Conservation (phyloP, 2,888 invertebrate species). For the Pristionchus fissidentatus region DNA sequence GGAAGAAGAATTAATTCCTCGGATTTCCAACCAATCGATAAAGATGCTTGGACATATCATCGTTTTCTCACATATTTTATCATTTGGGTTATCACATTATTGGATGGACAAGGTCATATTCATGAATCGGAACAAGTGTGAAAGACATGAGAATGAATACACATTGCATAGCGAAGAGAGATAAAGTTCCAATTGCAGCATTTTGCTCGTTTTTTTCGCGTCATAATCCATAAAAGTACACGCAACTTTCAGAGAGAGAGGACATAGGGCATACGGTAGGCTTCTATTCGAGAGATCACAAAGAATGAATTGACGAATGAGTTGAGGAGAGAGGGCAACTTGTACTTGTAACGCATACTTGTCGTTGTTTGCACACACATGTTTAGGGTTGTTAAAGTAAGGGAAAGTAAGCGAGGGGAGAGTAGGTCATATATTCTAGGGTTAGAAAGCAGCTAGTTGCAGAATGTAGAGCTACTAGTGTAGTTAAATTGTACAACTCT, state of each 20-base stretch:
- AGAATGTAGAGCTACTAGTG: too few relatives aligned
- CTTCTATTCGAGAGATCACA: slow-evolving; percentile 33
- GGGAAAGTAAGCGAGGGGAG: neutral
- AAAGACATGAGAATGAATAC: slow-evolving; percentile 10
- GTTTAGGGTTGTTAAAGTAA: slow-evolving; percentile 12
- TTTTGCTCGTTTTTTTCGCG: neutral
- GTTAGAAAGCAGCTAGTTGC: too few relatives aligned
- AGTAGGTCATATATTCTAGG: too few relatives aligned
- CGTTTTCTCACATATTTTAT: slow-evolving; percentile 34
- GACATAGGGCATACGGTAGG: slow-evolving; percentile 23
- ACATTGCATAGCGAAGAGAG: slow-evolving; percentile 10
- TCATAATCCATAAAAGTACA: neutral
- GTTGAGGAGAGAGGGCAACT: neutral
- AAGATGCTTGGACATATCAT: neutral
- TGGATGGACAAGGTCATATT: neutral
- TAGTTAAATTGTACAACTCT: too few relatives aligned
- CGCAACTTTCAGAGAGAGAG: neutral
- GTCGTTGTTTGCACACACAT: slow-evolving; percentile 7
- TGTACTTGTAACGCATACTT: slow-evolving; percentile 39
- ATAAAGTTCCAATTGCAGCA: neutral
- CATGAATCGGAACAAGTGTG: slow-evolving; percentile 15
- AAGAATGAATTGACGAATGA: neutral
- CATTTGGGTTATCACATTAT: slow-evolving; percentile 5
- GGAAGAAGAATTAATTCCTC: neutral
- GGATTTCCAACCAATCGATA: neutral